Conservation (phyloP, 2,797 vertebrate species). For the Furcifer pardalis region DNA sequence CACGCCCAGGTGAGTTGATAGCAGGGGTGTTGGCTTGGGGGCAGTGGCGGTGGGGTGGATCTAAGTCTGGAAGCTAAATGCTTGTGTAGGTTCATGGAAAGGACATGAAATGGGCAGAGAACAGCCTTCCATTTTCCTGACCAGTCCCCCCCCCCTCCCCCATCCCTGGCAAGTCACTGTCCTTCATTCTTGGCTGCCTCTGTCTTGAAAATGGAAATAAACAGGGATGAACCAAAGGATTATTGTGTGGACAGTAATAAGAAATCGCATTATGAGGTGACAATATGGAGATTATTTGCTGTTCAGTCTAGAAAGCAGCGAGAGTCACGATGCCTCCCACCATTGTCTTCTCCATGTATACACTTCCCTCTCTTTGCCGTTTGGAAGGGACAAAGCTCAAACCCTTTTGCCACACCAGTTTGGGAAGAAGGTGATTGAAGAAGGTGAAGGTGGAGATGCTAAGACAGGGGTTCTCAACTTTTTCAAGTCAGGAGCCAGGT, state of each 20-base stretch:
- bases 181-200: neutral
- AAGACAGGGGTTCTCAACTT: too few species aligned
- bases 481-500: too few species aligned
- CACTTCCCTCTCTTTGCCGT: neutral
- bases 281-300: neutral
- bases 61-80: neutral
- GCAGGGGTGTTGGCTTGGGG: neutral
- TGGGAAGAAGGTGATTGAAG: neutral
- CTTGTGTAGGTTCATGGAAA: neutral
- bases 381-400: neutral
- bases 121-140: neutral
- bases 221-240: neutral
- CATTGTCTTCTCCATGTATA: neutral
- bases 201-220: neutral
- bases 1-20: slow-evolving; percentile 66
- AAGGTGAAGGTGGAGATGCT: too few species aligned
- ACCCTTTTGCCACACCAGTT: neutral
- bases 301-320: neutral
- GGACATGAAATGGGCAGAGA: too few species aligned
- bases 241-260: neutral
- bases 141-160: neutral
- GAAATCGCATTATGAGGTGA: neutral
- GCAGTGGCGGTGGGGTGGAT: neutral
- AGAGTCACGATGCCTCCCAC: neutral
- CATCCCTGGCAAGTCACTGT: neutral